Conservation (phyloP, 2,888 invertebrate species). For the Hemistola chrysoprasaria region DNA sequence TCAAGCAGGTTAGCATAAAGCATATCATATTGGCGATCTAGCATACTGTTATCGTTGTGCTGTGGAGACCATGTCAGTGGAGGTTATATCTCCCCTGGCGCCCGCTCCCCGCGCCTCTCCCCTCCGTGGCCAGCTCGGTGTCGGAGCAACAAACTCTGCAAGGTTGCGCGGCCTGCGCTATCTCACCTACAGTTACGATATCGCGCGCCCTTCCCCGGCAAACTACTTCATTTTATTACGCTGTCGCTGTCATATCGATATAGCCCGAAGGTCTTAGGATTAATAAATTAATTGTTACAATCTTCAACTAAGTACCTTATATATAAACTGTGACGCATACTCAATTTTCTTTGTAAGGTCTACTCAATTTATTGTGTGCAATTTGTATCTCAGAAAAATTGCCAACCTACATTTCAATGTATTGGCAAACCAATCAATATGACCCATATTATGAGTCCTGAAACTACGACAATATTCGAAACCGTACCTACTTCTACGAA, state of each 20-base stretch:
- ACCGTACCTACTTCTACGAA: too few relatives aligned
- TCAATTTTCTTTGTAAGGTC: too few relatives aligned
- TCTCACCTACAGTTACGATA: conserved; percentile 60
- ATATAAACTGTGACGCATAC: too few relatives aligned
- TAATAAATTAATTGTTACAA: conserved; percentile 22
- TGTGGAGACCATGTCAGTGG: conserved; percentile 62
- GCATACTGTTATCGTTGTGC: conserved; percentile 34
- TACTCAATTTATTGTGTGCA: too few relatives aligned
- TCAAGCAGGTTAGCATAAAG: neutral
- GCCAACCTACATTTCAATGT: too few relatives aligned
- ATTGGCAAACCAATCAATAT: too few relatives aligned
- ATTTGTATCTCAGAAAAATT: too few relatives aligned
- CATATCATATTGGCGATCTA: conserved; percentile 13
- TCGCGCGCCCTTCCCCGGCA: conserved; percentile 74
- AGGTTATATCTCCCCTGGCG: conserved; percentile 47
- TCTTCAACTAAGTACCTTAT: neutral
- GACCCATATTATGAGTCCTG: too few relatives aligned
- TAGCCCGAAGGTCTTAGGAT: conserved; percentile 57
- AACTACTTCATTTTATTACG: conserved; percentile 74
- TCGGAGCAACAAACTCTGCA: conserved; percentile 79
- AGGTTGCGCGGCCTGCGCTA: conserved; percentile 73
- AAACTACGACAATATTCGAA: too few relatives aligned
- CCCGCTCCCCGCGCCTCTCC: conserved; percentile 31
- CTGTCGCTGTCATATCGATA: conserved; percentile 59
- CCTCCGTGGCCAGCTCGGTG: conserved; percentile 35